Conservation (phyloP, 2,888 invertebrate species). For the Trachelus stipa region DNA sequence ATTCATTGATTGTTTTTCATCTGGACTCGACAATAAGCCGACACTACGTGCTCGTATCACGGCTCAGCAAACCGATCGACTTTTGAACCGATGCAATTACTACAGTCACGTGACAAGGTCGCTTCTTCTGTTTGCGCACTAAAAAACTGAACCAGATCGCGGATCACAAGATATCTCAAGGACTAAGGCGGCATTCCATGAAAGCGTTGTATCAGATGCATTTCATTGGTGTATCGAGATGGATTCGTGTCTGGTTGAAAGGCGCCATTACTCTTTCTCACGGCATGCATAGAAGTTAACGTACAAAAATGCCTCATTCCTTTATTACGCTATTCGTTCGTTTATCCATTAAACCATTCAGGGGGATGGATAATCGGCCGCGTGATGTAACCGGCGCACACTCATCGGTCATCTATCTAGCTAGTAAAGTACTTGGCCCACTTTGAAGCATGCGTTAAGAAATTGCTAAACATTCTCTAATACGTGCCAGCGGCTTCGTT, state of each 20-base stretch:
- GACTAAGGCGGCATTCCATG: neutral
- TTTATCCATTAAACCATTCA: slow-evolving; percentile 3
- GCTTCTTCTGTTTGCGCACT: neutral
- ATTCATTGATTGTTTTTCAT: neutral
- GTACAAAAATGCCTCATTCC: neutral
- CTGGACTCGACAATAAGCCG: neutral
- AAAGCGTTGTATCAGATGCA: neutral
- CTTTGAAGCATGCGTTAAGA: slow-evolving; percentile 47
- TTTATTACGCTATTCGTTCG: neutral
- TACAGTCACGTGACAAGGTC: neutral
- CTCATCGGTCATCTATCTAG: slow-evolving; percentile 54
- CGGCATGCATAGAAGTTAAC: neutral
- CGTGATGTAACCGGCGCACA: slow-evolving; percentile 47
- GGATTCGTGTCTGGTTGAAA: neutral
- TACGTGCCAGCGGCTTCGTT: slow-evolving; percentile 41
- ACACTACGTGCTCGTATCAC: neutral
- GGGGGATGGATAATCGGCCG: slow-evolving; percentile 13
- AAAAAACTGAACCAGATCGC: neutral
- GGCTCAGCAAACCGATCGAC: neutral
- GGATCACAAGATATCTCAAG: neutral
- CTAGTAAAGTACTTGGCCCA: slow-evolving; percentile 62
- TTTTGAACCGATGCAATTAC: neutral
- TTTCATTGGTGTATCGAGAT: neutral
- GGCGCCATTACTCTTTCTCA: neutral
- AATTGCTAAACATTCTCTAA: slow-evolving; percentile 47